Base-by-base conservation (phyloP, 2,113 vertebrate species). In the Mugil cephalus region DNA sequence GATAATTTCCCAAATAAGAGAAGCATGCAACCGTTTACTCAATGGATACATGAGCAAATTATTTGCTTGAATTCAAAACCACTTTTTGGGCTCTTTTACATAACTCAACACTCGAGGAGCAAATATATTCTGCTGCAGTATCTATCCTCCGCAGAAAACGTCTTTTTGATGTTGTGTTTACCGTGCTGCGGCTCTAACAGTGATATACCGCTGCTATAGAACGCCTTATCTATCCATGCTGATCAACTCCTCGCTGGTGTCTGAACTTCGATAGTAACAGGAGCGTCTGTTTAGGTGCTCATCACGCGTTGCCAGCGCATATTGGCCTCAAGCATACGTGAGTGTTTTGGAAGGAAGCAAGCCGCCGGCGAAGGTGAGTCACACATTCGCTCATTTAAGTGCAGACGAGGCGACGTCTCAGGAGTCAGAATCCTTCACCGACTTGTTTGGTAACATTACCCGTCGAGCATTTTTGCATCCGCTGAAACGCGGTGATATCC, bases 311-410 rank as follows among this genome's bases (percentile, higher is more conserved):
- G 34, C 19, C 66, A 47, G 52, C 17, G 53, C n/a, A 18, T 9
- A 47, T n/a, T 47, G 34, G 65, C 42, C 65, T 56, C 12, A 17
- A 46, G 13, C 38, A 42, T 67, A 45, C 35, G 24, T 24, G 50
- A 55, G 40, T 68, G 9, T 45, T 43, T 18, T 30, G 24, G 24
- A 30, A 30, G 24, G 42, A 19, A 18, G 56, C 7, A 34, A 17
- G 47, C 11, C 36, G 35, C n/a, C n/a, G 38, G 61, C 8, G 43
- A 18, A 12, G 21, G 47, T n/a, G 45, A 53, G 19, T 40, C 17
- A 19, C 43, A 48, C 43, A 48, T 50, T 51, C 18, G 11, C 46
- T 47, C 10, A 18, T 30, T 30, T 30, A 30, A 30, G 24, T 30
- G 24, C 24, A 30, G 24, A 30, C 24, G 24, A 30, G 10, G 43